These are phyloP conservation scores for Capromys pilorides DNA, from an alignment of 2,797 vertebrate species.

Conservation along the genomic window DNA sequence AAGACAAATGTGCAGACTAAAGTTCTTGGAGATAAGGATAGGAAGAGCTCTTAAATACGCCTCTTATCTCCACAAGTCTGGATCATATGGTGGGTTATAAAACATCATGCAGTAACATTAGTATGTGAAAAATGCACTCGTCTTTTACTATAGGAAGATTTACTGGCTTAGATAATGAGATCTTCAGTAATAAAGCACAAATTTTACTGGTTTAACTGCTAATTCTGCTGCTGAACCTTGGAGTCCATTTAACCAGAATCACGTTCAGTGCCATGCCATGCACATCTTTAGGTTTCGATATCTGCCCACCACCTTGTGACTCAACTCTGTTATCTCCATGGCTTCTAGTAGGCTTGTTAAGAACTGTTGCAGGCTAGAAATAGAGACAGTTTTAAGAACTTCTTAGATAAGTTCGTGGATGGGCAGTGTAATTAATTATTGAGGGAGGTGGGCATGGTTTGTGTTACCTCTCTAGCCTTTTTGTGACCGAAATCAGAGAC, in stretches of 20 bases:
- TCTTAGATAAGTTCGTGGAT: constrained; percentile 63
- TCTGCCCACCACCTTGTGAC: not conserved
- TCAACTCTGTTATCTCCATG: constrained; percentile 29
- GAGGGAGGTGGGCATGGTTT: constrained; percentile 58
- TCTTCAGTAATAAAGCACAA: constrained; percentile 33
- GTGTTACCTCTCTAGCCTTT: constrained; percentile 53
- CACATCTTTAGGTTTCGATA: not conserved
- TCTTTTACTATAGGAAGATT: constrained; percentile 39
- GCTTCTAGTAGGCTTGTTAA: constrained; percentile 6
- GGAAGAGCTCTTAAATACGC: not conserved
- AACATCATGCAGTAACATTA: not conserved
- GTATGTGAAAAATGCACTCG: not conserved
- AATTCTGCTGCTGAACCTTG: not conserved
- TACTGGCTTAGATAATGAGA: constrained; percentile 46
- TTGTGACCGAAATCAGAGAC: constrained; percentile 59
- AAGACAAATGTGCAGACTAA: constrained; percentile 25
- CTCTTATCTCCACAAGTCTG: constrained; percentile 19
- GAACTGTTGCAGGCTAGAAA: constrained; percentile 49
- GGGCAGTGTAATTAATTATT: constrained; percentile 53
- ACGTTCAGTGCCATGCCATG: not conserved
- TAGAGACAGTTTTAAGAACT: constrained; percentile 52
- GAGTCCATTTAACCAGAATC: not conserved
- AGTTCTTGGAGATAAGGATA: not conserved
- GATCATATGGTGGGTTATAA: not conserved
- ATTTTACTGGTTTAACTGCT: not conserved